Base-by-base conservation (phyloP, 64 coral and sea anemone species). In the Stichodactyla helianthus region DNA sequence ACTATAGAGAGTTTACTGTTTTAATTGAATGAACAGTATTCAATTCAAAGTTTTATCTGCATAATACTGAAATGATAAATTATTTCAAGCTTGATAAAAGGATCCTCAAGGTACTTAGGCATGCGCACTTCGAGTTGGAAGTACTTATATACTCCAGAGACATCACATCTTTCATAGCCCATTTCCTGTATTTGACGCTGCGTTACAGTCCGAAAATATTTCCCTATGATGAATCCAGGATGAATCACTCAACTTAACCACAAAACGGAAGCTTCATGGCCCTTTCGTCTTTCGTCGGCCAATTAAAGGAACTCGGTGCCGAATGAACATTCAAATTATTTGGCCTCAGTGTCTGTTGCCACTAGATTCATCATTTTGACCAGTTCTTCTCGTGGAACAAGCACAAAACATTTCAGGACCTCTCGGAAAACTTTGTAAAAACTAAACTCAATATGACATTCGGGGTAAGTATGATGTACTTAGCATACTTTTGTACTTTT, bases 221-320 rank as follows among this genome's bases (percentile, higher is more conserved):
- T 9, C 19, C 22, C 25, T 20, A 10, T 27, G 8, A 65, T 74
- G 68, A 74, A 74, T 74, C 25, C 22, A 10, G 12, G 22, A 65
- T 74, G 68, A 74, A 74, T 74, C 22, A 31, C 68, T 74, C 25
- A 27, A 74, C 20, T 74, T 27, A 11, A 74, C 68, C 68, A 74
- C 68, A 31, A 22, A 74, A 74, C 68, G 68, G 68, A 74, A 74
- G 22, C 68, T 27, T 74, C 25, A 23, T 74, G 25, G 25, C 68
- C n/a, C 68, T 74, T 74, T 74, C 68, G 26, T 74, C 68, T 74
- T 23, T 74, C 68, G 68, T 74, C 68, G 68, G 68, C 10, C 68
- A 74, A 74, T 74, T 31, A 74, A 74, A 74, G 10, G 68, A 23
- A 74, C 25, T 74, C 68, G 10, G 4, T 74, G 68, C 68, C 68